Conservation (phyloP, 2,797 vertebrate genomes). For the Perodicticus potto region DNA sequence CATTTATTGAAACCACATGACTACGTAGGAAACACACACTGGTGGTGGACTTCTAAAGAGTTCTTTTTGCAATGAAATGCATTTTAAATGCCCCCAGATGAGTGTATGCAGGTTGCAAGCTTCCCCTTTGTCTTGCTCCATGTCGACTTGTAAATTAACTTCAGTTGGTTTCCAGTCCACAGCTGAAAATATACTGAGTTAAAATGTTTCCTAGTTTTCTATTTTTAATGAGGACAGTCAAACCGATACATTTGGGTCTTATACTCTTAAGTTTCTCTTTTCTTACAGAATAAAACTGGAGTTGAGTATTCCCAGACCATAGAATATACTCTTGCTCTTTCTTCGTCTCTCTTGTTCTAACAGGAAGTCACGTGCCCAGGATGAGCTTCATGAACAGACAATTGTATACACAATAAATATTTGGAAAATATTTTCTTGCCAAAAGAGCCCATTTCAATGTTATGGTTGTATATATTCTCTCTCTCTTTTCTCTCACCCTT, state of each 20-base stretch:
- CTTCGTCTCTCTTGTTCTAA: neutral
- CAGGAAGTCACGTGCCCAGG: conserved; percentile 2
- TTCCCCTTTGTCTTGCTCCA: neutral
- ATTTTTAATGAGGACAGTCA: neutral
- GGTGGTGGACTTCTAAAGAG: conserved; percentile 10
- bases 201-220: neutral
- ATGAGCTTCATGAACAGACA: conserved; percentile 9
- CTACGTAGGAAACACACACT: neutral
- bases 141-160: conserved; percentile 17
- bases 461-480: neutral
- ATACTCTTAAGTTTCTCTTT: neutral
- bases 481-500: neutral
- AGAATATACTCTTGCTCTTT: neutral
- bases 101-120: neutral
- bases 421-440: conserved; percentile 50
- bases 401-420: conserved; percentile 35
- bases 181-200: neutral
- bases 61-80: conserved; percentile 35
- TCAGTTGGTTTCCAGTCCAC: conserved; percentile 28
- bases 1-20: conserved; percentile 62
- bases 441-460: conserved; percentile 11
- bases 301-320: neutral
- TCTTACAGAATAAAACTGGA: neutral
- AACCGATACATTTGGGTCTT: conserved; percentile 26
- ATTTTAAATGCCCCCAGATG: conserved; percentile 29